Base-by-base conservation (phyloP, 2,797 vertebrate genomes). In the Anolis apletophallus region DNA sequence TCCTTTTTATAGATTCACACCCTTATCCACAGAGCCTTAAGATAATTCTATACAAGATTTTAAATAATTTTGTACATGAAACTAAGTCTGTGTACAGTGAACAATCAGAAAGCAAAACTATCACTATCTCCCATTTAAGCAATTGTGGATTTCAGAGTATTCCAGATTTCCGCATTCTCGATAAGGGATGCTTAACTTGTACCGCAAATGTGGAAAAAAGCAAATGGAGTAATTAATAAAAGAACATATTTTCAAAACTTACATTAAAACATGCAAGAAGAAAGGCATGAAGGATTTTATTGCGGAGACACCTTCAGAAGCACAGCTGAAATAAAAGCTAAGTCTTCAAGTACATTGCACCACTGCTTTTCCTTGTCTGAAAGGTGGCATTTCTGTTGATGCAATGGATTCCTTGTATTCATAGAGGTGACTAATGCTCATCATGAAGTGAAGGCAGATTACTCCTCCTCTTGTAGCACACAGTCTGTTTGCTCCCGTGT, bases 331-430 rank as follows among this genome's bases (percentile, higher is more conserved):
- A 52, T 40, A 14, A 17, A 67, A 68, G 13, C 13, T 59, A 85
- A 34, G 36, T 77, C 7, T 72, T 67, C n/a, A 5, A 54, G 32
- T 61, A 21, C 32, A 26, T 40, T 57, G 72, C 46, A 64, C 64
- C 52, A 67, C 36, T 55, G 19, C 55, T 64, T 85, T 72, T 34
- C 13, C 78, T 57, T 84, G 71, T 19, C 34, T 50, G 23, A 82
- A 69, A 78, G 6, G 46, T 54, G 36, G 16, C 40, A 55, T 83
- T 88, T 77, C 55, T 82, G 77, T 85, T 85, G 82, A 82, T 85
- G 64, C 17, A 78, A 26, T 55, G 55, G 46, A 26, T 57, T 46
- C 46, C 64, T 81, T 75, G 72, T 88, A 81, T 54, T 69, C 81
- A 40, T 52, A 59, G 61, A 52, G 73, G 57, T 81, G 79, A 81